Base-by-base conservation (phyloP, 1,140 invertebrate species). In the Aporrectodea caliginosa region DNA sequence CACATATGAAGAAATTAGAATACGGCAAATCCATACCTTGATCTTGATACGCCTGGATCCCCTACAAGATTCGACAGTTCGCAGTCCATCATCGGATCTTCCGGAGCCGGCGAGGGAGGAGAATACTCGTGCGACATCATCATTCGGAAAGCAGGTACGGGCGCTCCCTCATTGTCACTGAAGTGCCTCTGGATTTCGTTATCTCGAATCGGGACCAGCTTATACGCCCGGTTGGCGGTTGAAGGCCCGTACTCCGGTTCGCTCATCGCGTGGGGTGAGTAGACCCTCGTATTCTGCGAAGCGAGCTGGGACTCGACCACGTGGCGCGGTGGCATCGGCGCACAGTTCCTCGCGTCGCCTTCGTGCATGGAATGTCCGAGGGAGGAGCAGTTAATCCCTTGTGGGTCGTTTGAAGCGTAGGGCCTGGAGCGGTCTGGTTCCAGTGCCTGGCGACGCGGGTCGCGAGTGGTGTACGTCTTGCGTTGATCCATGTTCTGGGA, bases 41-140 rank as follows among this genome's bases (percentile, higher is more conserved):
- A 58, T 58, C 43, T 58, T 12, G 6, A 22, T 6, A 58, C 22
- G 6, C 6, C 43, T 12, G 43, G 43, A 58, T 58, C 43, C 6
- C 6, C 43, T 6, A 58, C 43, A 58, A 58, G 43, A 58, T 58
- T 22, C 6, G 22, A 22, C 43, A 6, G 6, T 22, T 58, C 43
- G 22, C 43, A 58, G 43, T 58, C 43, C 6, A 58, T 86, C 43
- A 89, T 85, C 43, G 84, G 84, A 72, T 84, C 81, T 68, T 84
- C 85, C 75, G 80, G 74, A 16, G 79, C 77, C n/a, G 82, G 80
- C 1, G 80, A 79, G 0, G 80, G 82, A 71, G 82, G 80, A 16
- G 80, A 79, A 68, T 76, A 76, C 31, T 76, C 75, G 70, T 77
- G 80, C 16, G 29, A 71, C 27, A 79, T 35, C 77, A 78, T 78